Evolutionary conservation across 2,888 invertebrate species (phyloP).

Genomic region (Aphrophora alni): DNA sequence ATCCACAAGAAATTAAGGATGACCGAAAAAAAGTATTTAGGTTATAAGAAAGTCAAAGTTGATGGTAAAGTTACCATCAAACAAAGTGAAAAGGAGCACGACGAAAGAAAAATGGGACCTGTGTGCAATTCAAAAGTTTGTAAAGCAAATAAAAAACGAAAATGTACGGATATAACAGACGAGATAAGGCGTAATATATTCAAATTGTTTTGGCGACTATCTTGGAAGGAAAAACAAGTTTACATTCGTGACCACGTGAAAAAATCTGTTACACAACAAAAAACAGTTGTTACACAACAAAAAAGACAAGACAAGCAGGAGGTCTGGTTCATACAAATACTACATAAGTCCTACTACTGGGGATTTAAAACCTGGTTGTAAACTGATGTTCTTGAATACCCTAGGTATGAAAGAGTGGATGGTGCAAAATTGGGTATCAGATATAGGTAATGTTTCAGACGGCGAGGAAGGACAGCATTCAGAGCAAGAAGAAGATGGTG

Average conservation of each 20-base stretch:
- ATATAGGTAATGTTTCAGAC: background rate
- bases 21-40: constrained; percentile 22
- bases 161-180: constrained; percentile 18
- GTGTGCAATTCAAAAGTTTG: constrained; percentile 19
- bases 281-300: no score
- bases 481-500: background rate
- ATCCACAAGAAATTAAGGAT: background rate
- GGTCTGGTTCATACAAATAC: constrained; percentile 21
- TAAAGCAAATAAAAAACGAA: constrained; percentile 18
- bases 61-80: constrained; percentile 10
- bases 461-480: background rate
- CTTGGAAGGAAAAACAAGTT: constrained; percentile 26
- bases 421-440: constrained; percentile 22
- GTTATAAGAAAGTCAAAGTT: constrained; percentile 6
- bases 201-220: constrained; percentile 18
- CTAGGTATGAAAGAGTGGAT: constrained; percentile 26
- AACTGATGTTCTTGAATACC: constrained; percentile 27
- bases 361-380: constrained; percentile 16
- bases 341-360: constrained; percentile 9
- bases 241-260: background rate
- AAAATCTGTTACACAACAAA: background rate
- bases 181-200: background rate
- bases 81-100: constrained; percentile 2
- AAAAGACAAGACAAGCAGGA: constrained; percentile 2
- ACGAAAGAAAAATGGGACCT: constrained; percentile 21